These are phyloP conservation scores for Dione juno DNA, from an alignment of 2,888 invertebrate genomes.

Conservation along the genomic window DNA sequence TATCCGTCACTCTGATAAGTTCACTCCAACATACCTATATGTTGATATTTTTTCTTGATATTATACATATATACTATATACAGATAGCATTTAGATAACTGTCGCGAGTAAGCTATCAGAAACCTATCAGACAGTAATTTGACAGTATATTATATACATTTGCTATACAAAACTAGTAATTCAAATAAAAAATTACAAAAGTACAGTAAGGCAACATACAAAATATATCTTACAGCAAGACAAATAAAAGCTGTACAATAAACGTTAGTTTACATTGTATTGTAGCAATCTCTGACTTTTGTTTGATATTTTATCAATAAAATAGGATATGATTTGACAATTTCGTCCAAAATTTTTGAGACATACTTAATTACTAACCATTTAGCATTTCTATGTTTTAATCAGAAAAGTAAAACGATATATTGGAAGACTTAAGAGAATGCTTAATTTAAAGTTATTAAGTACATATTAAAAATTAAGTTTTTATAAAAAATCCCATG, in stretches of 20 bases:
- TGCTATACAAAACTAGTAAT: too few relatives aligned
- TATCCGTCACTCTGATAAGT: neutral
- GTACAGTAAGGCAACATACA: too few relatives aligned
- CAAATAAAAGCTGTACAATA: too few relatives aligned
- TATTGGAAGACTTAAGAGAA: conserved; percentile 13
- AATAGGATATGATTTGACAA: neutral
- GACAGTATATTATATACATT: too few relatives aligned
- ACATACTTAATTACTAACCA: neutral
- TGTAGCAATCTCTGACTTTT: neutral
- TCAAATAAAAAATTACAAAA: too few relatives aligned
- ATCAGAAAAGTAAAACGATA: neutral
- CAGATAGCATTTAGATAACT: neutral
- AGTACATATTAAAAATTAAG: conserved; percentile 2
- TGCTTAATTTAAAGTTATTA: conserved; percentile 3
- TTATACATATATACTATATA: neutral
- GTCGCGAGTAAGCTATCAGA: too few relatives aligned
- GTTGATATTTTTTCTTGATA: neutral
- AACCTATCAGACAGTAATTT: too few relatives aligned
- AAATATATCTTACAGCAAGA: too few relatives aligned
- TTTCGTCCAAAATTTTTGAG: neutral
- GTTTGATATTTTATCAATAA: too few relatives aligned
- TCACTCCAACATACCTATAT: neutral
- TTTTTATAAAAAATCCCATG: neutral
- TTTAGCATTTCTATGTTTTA: too few relatives aligned
- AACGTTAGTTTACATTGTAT: too few relatives aligned